Evolutionary conservation across 2,797 vertebrate species (phyloP), one percentile per base, ranked within the genome.

Genomic region (Harpagifer antarcticus): DNA sequence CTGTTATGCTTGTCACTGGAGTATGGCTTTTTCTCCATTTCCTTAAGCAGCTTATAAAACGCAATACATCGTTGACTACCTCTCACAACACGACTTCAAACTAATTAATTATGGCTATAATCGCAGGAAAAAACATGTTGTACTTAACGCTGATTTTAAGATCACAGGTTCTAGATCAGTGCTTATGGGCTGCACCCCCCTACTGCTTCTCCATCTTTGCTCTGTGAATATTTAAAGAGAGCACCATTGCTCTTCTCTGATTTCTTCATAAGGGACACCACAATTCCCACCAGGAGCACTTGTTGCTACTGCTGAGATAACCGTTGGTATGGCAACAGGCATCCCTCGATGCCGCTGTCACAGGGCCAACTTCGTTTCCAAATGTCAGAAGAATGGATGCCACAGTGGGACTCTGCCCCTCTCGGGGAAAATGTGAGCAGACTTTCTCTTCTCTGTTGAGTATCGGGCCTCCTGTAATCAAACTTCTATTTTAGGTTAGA

Each of bases 241-340:
- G 62, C 71, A 75, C 52, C 37, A 17, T 82, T 62, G 85, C 79
- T 79, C 70, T 68, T 70, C 71, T 88, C 73, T 75, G 81, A 86
- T 86, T 84, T 68, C 65, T 82, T 86, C 85, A 82, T 77, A 59
- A 79, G 86, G 78, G 78, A 80, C 68, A 77, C 61, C 53, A 62
- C 70, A 75, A 81, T 71, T 82, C 89, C 83, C 89, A n/a, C 45
- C 79, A 72, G 85, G 84, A 80, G 74, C 68, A 66, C 76, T 87
- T 91, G 91, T 91, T 90, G 87, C 85, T 88, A 86, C 87, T 79
- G 65, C 82, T 84, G 86, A 81, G 85, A 87, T 88, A 81, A 88
- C 91, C 72, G 86, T 92, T 87, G 92, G 78, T 86, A 90, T 90
- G 87, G 89, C 87, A 92, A 90, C 92, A 85, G 76, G 71, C 77